Evolutionary conservation across 1,140 invertebrate species (phyloP).

Genomic region (Megalopta genalis): DNA sequence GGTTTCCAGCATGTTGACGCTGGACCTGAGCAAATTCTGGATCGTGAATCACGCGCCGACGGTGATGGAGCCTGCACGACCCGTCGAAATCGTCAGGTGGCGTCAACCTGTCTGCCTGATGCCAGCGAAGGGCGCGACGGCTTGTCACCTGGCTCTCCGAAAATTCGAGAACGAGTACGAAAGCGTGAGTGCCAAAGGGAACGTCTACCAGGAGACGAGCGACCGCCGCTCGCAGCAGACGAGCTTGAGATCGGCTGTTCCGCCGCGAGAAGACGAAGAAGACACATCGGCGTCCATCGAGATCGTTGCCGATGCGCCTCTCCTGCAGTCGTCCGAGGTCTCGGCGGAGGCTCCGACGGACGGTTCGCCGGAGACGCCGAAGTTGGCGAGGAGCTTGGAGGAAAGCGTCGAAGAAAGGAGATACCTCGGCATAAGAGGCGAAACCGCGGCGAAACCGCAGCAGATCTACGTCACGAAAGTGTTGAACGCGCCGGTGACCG

Average conservation of each 20-base stretch:
- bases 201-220: background rate
- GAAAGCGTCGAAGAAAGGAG: background rate
- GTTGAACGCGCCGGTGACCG: constrained; percentile 52
- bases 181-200: background rate
- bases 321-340: background rate
- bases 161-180: constrained; percentile 40
- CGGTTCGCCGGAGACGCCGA: background rate
- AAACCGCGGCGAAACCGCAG: background rate
- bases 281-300: background rate
- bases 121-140: background rate
- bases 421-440: background rate
- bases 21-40: constrained; percentile 21
- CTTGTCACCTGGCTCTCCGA: background rate
- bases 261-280: background rate
- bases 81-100: constrained; percentile 55
- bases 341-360: background rate
- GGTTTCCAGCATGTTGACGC: background rate
- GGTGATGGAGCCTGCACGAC: background rate
- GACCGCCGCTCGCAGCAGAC: background rate
- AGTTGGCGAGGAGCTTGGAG: background rate
- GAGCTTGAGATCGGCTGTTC: background rate
- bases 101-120: constrained; percentile 60
- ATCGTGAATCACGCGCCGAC: background rate
- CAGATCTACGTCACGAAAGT: constrained; percentile 54
- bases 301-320: background rate